phyloP scores from a whole-genome alignment of 2,888 invertebrate genomes.

The Pediacus dermestoides region DNA sequence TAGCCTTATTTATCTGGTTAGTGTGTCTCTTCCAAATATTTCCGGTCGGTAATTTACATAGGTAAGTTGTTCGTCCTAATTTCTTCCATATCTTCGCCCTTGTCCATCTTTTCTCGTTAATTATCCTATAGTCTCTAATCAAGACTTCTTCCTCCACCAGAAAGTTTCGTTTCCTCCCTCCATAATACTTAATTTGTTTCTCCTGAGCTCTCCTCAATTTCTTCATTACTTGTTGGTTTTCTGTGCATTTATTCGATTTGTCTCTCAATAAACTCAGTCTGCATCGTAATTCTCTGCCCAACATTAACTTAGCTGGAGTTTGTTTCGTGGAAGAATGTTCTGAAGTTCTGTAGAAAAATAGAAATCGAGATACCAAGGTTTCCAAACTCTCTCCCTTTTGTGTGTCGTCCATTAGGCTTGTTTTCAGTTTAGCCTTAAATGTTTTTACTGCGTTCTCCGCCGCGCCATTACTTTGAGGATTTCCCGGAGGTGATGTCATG shows the following conservation, averaged over 20 bases:
- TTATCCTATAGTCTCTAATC: conserved; percentile 3
- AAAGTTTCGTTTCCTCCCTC: too few species aligned
- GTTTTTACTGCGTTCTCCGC: conserved; percentile 15
- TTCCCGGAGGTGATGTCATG: conserved; percentile 11
- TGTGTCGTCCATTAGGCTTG: conserved; percentile 8
- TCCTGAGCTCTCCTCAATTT: too few species aligned
- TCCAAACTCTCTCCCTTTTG: conserved; percentile 3
- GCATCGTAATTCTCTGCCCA: conserved; percentile 3
- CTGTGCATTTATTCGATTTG: conserved; percentile 1
- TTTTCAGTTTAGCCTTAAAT: conserved; percentile 13
- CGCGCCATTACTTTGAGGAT: conserved; percentile 15
- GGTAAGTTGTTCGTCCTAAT: conserved; percentile 1
- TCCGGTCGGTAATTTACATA: background rate
- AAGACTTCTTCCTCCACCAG: too few species aligned
- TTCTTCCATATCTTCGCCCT: background rate
- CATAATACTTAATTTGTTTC: too few species aligned
- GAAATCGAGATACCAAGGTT: conserved; percentile 12
- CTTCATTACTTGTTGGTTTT: too few species aligned
- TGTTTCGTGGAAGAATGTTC: conserved; percentile 14
- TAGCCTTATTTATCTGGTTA: too few species aligned
- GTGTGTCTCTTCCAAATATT: conserved; percentile 5
- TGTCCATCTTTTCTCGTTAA: conserved; percentile 3
- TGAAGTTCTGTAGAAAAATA: conserved; percentile 16
- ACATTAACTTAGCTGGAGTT: conserved; percentile 16
- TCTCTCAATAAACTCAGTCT: conserved; percentile 3